These are phyloP conservation scores for Cheilosia soror DNA, from an alignment of 2,888 invertebrate genomes.

Conservation along the genomic window DNA sequence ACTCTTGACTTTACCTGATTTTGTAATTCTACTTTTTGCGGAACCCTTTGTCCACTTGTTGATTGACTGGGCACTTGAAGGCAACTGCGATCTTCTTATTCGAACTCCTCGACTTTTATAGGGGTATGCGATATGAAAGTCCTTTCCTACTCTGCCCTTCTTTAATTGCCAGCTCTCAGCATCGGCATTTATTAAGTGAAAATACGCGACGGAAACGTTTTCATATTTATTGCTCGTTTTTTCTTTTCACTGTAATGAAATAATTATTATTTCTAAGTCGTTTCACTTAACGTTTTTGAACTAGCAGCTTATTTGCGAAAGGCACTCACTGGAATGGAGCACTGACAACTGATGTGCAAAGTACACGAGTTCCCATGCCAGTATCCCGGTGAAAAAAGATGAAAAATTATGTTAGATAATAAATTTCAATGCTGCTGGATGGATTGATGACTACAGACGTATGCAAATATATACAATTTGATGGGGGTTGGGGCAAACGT, in stretches of 20 bases:
- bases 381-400: conserved; percentile 24
- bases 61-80: conserved; percentile 48
- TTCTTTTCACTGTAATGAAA: conserved; percentile 61
- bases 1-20: conserved; percentile 25
- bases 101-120: conserved; percentile 61
- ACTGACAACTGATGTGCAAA: conserved; percentile 34
- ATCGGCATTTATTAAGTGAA: conserved; percentile 68
- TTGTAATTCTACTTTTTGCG: neutral
- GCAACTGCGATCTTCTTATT: conserved; percentile 53
- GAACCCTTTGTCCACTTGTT: conserved; percentile 54
- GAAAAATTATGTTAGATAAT: conserved; percentile 59
- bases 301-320: conserved; percentile 69
- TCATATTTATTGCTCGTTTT: conserved; percentile 51
- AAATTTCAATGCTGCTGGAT: conserved; percentile 57
- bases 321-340: conserved; percentile 58
- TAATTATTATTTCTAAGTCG: conserved; percentile 76
- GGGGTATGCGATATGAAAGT: neutral
- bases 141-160: conserved; percentile 28
- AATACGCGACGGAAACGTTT: conserved; percentile 67
- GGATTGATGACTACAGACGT: conserved; percentile 45
- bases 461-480: conserved; percentile 27
- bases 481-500: conserved; percentile 7
- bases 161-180: conserved; percentile 55
- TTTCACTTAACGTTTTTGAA: conserved; percentile 75
- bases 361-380: neutral